A percentile compares a stretch with the other conserved stretches of the same genome.
Conservation (phyloP, 2,888 invertebrate species). For the Tuta absoluta region DNA sequence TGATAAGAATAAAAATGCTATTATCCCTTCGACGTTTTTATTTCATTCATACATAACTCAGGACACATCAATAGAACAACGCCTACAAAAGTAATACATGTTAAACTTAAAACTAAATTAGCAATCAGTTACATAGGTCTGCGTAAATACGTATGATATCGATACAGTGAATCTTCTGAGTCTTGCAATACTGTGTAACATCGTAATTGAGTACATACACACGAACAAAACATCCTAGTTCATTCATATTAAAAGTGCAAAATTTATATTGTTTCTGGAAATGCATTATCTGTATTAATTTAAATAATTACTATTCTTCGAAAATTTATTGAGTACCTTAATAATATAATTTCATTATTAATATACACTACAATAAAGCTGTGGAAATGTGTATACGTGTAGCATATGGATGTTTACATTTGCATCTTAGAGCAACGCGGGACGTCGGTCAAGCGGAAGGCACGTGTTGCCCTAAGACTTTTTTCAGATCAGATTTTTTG, state of each 20-base stretch:
- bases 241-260: conserved; percentile 3
- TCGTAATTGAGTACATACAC: not conserved
- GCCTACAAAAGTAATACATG: not conserved
- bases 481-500: not conserved
- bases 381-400: not conserved
- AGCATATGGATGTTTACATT: not conserved
- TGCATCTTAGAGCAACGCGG: too few relatives aligned
- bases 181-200: not conserved
- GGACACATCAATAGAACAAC: conserved; percentile 9
- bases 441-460: too few relatives aligned
- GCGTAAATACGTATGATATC: not conserved
- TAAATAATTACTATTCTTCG: not conserved
- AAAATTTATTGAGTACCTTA: not conserved
- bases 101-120: conserved; percentile 15
- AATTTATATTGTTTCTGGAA: not conserved
- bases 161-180: not conserved
- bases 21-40: not conserved
- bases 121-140: not conserved
- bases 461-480: too few relatives aligned
- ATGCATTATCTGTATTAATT: not conserved
- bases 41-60: conserved; percentile 8
- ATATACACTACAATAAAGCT: not conserved
- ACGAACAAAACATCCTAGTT: not conserved
- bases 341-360: not conserved
- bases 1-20: not conserved